Evolutionary conservation across 2,888 invertebrate species (phyloP), one percentile per base, ranked within the genome.

Genomic region (Morpho deidamia): DNA sequence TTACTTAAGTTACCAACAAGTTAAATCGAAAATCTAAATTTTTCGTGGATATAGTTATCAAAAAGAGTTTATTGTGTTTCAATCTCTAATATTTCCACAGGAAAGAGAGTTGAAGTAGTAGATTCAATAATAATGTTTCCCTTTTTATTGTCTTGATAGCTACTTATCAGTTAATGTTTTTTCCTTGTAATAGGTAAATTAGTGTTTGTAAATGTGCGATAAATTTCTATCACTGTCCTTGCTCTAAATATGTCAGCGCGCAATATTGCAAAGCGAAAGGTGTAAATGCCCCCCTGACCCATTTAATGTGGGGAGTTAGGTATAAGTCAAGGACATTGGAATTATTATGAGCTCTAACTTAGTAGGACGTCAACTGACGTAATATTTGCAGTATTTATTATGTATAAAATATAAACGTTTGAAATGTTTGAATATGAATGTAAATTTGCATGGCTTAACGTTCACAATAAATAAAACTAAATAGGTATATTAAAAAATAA

Each of bases 291-390:
- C 63, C 65, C 62, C 64, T 65, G 68, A 67, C 72, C 71, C 55
- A 72, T 62, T 67, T 68, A 59, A 51, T 50, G 49, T 47, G 52
- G 56, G 62, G 68, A 55, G 56, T 81, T 71, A 55, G 53, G 81
- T 71, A 76, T 77, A 62, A 81, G 79, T 67, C 83, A 84, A 81
- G 84, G 84, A 61, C 72, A 68, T 65, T 69, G 64, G 69, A 69
- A 59, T n/a, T 39, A 39, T 68, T 53, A 44, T 42, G 23, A 44
- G 47, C 40, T 54, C 12, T 47, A 23, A 3, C 12, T 38, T 51
- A 46, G 39, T 9, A 2, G 33, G 40, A 37, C 46, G 37, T 33
- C 44, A 47, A 34, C 37, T 44, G 37, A 35, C 35, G 44, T 40
- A 5, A 42, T n/a, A 47, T 38, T 40, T 49, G 8, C 39, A 41